Conservation (phyloP, 2,888 invertebrate species). For the Drosophila stalkeri region DNA sequence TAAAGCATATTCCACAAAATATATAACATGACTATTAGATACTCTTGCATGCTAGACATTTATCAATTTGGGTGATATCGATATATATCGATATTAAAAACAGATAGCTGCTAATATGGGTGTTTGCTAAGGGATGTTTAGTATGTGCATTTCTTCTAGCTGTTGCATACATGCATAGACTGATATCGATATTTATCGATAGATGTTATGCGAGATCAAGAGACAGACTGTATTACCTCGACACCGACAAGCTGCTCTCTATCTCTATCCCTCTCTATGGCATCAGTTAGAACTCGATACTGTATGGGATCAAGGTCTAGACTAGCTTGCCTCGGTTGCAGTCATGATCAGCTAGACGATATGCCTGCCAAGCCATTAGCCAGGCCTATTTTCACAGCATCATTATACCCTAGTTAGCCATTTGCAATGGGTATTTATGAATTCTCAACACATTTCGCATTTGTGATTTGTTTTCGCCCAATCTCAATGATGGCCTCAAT, state of each 20-base stretch:
- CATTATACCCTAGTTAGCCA: slow-evolving; percentile 5
- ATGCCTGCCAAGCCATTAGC: too few species aligned
- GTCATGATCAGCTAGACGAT: background rate
- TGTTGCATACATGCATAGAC: background rate
- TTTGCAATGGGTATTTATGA: slow-evolving; percentile 4
- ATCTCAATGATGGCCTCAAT: slow-evolving; percentile 49
- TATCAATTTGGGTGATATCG: too few species aligned
- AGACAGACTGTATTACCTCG: too few species aligned
- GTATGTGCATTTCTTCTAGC: background rate
- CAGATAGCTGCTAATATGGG: background rate
- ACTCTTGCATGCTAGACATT: background rate
- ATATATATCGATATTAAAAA: too few species aligned
- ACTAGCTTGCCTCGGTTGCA: too few species aligned
- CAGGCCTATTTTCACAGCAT: background rate
- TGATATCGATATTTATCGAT: background rate
- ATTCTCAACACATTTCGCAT: slow-evolving; percentile 28
- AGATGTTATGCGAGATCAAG: background rate
- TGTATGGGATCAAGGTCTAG: too few species aligned
- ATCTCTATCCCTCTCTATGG: background rate
- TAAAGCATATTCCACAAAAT: too few species aligned
- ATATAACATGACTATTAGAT: background rate
- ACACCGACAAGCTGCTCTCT: background rate
- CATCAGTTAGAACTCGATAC: background rate
- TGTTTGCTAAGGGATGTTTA: background rate
- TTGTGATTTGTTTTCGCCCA: slow-evolving; percentile 6